Evolutionary conservation across 2,888 invertebrate genomes (phyloP).

Genomic region (Scotopteryx bipunctaria): DNA sequence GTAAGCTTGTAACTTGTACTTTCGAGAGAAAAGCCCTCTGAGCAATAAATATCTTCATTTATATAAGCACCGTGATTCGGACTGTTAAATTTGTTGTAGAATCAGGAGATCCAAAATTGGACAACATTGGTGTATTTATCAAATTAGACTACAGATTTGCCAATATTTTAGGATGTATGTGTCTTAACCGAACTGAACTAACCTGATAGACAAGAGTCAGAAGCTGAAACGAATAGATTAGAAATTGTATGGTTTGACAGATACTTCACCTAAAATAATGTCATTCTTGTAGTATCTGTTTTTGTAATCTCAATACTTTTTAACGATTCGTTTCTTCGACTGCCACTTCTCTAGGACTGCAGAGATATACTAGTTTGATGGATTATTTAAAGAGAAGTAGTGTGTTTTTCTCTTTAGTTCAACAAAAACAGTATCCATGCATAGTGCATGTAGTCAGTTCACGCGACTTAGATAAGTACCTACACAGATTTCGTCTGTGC

Average conservation of each 20-base stretch:
- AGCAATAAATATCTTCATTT: constrained; percentile 43
- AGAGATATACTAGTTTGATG: background rate
- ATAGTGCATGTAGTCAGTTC: background rate
- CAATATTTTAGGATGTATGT: background rate
- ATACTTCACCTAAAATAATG: no score
- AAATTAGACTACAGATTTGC: constrained; percentile 9
- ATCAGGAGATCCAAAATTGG: constrained; percentile 7
- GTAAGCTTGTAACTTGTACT: background rate
- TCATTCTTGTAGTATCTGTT: no score
- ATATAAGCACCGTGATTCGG: constrained; percentile 23
- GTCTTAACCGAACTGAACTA: background rate
- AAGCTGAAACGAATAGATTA: background rate
- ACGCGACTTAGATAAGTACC: no score
- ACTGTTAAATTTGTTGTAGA: constrained; percentile 33
- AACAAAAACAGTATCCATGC: background rate
- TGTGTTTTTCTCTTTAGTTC: background rate
- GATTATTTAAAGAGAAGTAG: background rate
- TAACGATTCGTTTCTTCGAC: background rate
- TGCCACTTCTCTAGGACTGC: background rate
- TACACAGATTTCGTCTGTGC: no score
- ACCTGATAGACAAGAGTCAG: background rate
- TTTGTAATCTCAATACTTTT: no score
- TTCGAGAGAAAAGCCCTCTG: constrained; percentile 16
- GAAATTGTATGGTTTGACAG: background rate
- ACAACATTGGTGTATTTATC: constrained; percentile 7